Base-by-base conservation (phyloP, 92 coral and sea anemone species). In the Epizoanthus fatuus region DNA sequence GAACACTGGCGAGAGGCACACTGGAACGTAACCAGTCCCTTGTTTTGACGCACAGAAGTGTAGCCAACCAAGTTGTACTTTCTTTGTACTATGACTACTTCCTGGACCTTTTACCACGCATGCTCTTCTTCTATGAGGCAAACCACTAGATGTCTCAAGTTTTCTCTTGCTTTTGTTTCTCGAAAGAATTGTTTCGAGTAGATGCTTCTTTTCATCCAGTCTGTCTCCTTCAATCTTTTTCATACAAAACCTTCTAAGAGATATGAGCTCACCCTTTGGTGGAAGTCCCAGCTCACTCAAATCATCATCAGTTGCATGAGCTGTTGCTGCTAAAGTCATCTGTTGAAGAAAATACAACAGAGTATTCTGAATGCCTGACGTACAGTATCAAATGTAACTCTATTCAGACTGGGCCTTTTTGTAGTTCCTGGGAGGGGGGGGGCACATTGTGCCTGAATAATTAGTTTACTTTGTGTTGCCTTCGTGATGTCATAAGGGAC, bases 1-100 rank as follows among this genome's bases (percentile, higher is more conserved):
- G 75, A 84, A 86, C 57, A 72, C 84, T 15, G 84, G 78, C 13
- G 80, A 87, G 20, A 91, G 78, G 62, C 83, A 51, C 35, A 88
- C 40, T 54, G 94, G 94, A 15, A 89, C 15, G 64, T 87, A 91
- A 16, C 74, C 85, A 38, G 81, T n/a, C n/a, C n/a, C n/a, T n/a
- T n/a, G n/a, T n/a, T n/a, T n/a, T n/a, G n/a, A n/a, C n/a, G n/a
- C n/a, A n/a, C n/a, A n/a, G n/a, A n/a, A n/a, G n/a, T n/a, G n/a
- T n/a, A n/a, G n/a, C n/a, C n/a, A n/a, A n/a, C n/a, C n/a, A n/a
- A n/a, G n/a, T n/a, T n/a, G n/a, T n/a, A n/a, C n/a, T n/a, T n/a
- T n/a, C n/a, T n/a, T n/a, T n/a, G n/a, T n/a, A n/a, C n/a, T n/a
- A n/a, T n/a, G n/a, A n/a, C 25, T 29, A 29, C 70, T 44, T 29